phyloP scores from a whole-genome alignment of 2,888 invertebrate genomes.

The Leistus spinibarbis region DNA sequence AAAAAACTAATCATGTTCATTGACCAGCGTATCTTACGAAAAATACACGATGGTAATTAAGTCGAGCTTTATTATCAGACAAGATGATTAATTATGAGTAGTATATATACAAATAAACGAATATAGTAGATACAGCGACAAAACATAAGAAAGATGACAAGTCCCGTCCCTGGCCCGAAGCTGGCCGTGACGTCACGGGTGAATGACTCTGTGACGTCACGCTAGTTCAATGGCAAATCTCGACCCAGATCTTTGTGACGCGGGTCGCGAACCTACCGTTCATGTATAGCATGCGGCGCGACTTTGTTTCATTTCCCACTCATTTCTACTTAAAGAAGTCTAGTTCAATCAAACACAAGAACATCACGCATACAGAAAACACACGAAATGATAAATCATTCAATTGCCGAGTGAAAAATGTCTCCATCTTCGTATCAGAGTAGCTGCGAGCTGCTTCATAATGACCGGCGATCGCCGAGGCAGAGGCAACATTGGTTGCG shows the following conservation, averaged over 20 bases:
- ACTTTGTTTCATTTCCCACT: neutral
- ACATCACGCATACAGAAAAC: neutral
- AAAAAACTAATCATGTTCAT: neutral
- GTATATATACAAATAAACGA: neutral
- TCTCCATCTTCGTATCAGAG: neutral
- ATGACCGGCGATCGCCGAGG: conserved; percentile 31
- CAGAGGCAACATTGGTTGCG: conserved; percentile 38
- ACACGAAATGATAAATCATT: neutral
- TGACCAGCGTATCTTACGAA: neutral
- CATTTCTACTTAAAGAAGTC: neutral
- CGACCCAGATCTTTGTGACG: conserved; percentile 55
- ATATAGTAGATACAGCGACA: conserved; percentile 52
- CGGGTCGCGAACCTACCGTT: conserved; percentile 27
- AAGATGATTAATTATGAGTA: neutral
- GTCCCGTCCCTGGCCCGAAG: conserved; percentile 54
- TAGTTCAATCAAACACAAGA: neutral
- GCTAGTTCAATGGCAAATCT: conserved; percentile 60
- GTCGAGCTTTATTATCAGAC: neutral
- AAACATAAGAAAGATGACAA: conserved; percentile 44
- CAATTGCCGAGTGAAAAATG: neutral
- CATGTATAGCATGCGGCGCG: conserved; percentile 2
- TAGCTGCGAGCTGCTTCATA: conserved; percentile 25
- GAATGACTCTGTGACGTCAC: conserved; percentile 58
- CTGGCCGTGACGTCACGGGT: conserved; percentile 57
- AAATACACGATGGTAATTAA: neutral